Evolutionary conservation across 2,888 invertebrate genomes (phyloP), one percentile per base, ranked within the genome.

Genomic region (Thera britannica): DNA sequence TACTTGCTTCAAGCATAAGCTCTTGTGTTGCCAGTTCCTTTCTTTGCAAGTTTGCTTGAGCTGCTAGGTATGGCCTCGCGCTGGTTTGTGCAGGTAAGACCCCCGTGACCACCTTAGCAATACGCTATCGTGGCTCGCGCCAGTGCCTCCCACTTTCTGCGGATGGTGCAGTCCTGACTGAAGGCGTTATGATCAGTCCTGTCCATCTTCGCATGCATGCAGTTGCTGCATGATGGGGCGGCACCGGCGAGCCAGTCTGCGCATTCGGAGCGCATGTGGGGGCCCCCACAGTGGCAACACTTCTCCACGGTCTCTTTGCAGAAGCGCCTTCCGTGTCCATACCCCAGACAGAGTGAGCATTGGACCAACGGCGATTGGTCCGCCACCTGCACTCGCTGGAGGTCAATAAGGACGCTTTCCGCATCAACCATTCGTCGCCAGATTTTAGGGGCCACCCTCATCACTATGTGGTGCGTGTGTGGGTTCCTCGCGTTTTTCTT

Each of bases 281-380:
- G 41, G 3, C 51, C 51, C n/a, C 51, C 51, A 12, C 51, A 51
- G 12, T 51, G 51, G 51, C 51, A 51, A 12, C 51, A 51, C 12
- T 51, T 51, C 51, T 51, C 51, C 51, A 6, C 6, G n/a, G 51
- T 51, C 51, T 51, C 51, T 12, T 51, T 51, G 51, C 51, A 51
- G 12, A 51, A 12, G 3, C 12, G 48, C 11, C 44, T 44, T 23
- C 23, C 23, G 23, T 23, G 23, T 23, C 23, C 23, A 23, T 23
- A 23, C 23, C 23, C 23, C 23, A 23, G 23, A 23, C 23, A 23
- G 23, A 23, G 23, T 23, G 23, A 23, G 1, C 23, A 23, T 23
- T 23, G 23, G 23, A 23, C 23, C 23, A 23, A 23, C 23, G 23
- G 23, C 0, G 23, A 23, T 23, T 23, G 23, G 44, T 8, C 44